Percentiles rank a stretch among this genome's conserved stretches.
These are phyloP conservation scores for Keiferia lycopersicella DNA, from an alignment of 2,888 invertebrate genomes.

Conservation along the genomic window DNA sequence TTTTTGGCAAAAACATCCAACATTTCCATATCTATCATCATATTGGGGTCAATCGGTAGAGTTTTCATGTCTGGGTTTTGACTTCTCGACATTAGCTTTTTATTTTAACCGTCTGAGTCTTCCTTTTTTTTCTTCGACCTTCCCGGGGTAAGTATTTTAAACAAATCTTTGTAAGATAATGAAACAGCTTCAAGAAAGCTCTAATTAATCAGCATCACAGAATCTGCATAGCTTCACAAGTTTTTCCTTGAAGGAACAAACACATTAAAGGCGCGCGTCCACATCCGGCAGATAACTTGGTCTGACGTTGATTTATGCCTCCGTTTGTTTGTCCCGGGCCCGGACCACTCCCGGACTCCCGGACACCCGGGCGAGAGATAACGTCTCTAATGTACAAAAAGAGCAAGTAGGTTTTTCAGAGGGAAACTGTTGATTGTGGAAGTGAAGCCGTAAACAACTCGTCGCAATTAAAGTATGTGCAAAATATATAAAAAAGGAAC, in stretches of 20 bases:
- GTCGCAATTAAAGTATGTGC: no score
- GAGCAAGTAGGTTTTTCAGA: no score
- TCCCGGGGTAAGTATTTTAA: background rate
- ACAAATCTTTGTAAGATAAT: background rate
- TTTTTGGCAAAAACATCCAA: no score
- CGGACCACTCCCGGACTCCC: conserved; percentile 32
- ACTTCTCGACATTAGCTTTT: no score
- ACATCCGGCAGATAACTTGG: conserved; percentile 69
- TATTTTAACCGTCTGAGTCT: no score
- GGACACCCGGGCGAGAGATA: conserved; percentile 58
- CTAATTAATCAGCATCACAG: conserved; percentile 26
- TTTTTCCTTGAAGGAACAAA: conserved; percentile 61
- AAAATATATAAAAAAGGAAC: no score
- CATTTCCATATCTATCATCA: no score
- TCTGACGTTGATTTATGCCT: conserved; percentile 78
- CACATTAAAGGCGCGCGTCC: conserved; percentile 67
- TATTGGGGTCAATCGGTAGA: no score
- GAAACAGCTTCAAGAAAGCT: background rate
- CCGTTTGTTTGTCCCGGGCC: conserved; percentile 69
- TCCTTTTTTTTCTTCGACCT: no score
- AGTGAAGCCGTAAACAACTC: no score
- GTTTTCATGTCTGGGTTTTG: no score
- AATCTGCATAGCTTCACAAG: conserved; percentile 50
- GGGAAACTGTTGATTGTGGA: no score
- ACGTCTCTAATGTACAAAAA: conserved; percentile 60